phyloP scores from a whole-genome alignment of 1,140 invertebrate species.

The Bombyx mori region ASM3026992v2 NC_085118.1:17568001-17568500 shows the following conservation, averaged over 20 bases:
- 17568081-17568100: slow-evolving; percentile 57
- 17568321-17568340: slow-evolving; percentile 46
- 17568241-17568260: slow-evolving; percentile 32
- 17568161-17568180: neutral
- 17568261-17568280: slow-evolving; percentile 33
- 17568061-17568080: slow-evolving; percentile 82
- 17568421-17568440: neutral
- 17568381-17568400: slow-evolving; percentile 43
- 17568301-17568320: slow-evolving; percentile 13
- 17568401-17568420: slow-evolving; percentile 16
- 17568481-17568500: too few species aligned
- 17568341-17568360: slow-evolving; percentile 28
- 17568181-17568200: neutral
- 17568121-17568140: too few species aligned
- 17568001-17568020: slow-evolving; percentile 91
- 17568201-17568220: slow-evolving; percentile 1
- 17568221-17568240: slow-evolving; percentile 4
- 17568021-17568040: slow-evolving; percentile 85
- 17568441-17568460: too few species aligned
- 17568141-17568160: too few species aligned
- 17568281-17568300: slow-evolving; percentile 30
- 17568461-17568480: too few species aligned
- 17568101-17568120: too few species aligned
- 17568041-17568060: slow-evolving; percentile 94
- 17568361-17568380: slow-evolving; percentile 32